Evolutionary conservation across 2,888 invertebrate genomes (phyloP), one percentile per base, ranked within the genome.

Genomic region (Corbicula japonica): DNA sequence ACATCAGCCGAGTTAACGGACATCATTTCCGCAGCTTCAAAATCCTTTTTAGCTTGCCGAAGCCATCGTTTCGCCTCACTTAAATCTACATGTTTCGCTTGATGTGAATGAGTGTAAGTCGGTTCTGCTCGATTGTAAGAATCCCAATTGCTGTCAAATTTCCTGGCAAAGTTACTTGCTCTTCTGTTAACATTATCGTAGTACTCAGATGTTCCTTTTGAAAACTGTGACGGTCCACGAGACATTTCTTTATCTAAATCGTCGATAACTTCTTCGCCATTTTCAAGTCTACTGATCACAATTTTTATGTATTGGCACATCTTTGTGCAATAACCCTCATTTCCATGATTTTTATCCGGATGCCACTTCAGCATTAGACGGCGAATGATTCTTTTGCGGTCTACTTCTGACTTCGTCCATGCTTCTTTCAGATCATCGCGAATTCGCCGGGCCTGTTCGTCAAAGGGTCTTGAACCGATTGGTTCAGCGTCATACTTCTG

Each of bases 301-400:
- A 66, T 34, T 23, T 81, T 60, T 5, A 85, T 85, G 72, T 76
- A 87, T 38, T 80, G 65, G 44, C 84, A 87, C 5, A 84, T 60
- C 58, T 73, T 58, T 10, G 50, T 74, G 26, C 78, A 65, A 50
- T 76, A 68, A 3, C 79, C 52, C 63, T 83, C 76, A 28, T 80
- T 78, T n/a, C 76, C 81, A 23, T 30, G 34, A 34, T 87, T 85
- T 69, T 78, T 85, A 34, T 84, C 86, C 30, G 85, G 83, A 75
- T 84, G 84, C 86, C 86, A 87, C 21, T 76, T 71, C 26, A 79
- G 54, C 18, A 78, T 32, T 1, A 85, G 30, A 12, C 86, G 46
- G 35, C 72, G 68, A 1, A 83, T 72, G 2, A 87, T 46, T 32
- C 54, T 58, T 44, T 56, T 74, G 60, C 81, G 70, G 26, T 84